A percentile compares a stretch with the other conserved stretches of the same genome.
Evolutionary conservation across 1,140 invertebrate genomes (phyloP).

Genomic region (Phymastichus coffea): DNA sequence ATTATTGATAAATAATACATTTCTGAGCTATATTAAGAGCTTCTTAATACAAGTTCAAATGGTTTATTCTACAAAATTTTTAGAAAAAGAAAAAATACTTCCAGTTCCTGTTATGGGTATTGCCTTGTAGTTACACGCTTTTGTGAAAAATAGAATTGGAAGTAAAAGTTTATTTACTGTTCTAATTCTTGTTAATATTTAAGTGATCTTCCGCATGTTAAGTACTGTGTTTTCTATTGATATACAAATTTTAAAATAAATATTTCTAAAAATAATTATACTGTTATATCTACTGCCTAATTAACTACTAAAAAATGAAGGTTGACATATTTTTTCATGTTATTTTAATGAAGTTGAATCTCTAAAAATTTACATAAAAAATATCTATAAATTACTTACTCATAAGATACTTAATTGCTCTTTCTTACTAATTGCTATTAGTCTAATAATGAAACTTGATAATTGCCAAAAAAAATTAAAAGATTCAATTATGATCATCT

Average conservation of each 20-base stretch:
- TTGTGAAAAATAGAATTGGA: conserved; percentile 21
- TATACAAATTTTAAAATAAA: conserved; percentile 56
- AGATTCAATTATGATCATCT: too few relatives aligned
- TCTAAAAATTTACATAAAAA: too few relatives aligned
- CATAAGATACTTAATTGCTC: too few relatives aligned
- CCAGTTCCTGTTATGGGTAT: conserved; percentile 35
- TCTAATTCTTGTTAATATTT: conserved; percentile 25
- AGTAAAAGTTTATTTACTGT: conserved; percentile 29
- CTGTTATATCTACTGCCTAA: too few relatives aligned
- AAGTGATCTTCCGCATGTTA: conserved; percentile 47
- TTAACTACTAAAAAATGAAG: too few relatives aligned
- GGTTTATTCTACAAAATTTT: background rate
- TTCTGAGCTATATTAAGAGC: conserved; percentile 7
- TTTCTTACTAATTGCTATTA: too few relatives aligned
- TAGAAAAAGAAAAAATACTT: conserved; percentile 23
- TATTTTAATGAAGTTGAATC: too few relatives aligned
- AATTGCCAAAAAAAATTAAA: too few relatives aligned
- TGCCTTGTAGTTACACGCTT: conserved; percentile 34
- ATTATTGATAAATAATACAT: background rate
- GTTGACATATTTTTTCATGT: too few relatives aligned
- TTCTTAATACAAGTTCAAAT: conserved; percentile 22
- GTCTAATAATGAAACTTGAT: too few relatives aligned
- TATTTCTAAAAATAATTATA: too few relatives aligned
- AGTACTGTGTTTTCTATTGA: conserved; percentile 54
- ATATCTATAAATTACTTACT: too few relatives aligned